These are phyloP conservation scores for Peromyscus leucopus DNA, from an alignment of 2,113 vertebrate genomes.

Conservation along the genomic window DNA sequence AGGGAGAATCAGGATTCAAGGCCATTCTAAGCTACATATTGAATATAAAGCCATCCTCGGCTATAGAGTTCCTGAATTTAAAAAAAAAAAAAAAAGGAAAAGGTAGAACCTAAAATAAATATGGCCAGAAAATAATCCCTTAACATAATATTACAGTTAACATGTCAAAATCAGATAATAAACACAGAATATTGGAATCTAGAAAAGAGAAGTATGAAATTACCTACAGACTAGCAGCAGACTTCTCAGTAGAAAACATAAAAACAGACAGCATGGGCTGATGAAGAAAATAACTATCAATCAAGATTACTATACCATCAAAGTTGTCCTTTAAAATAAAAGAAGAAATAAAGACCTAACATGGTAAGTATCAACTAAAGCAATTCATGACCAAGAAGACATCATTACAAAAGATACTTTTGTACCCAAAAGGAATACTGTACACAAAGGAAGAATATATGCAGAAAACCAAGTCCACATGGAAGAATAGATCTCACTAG, in stretches of 20 bases:
- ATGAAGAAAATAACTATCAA: neutral
- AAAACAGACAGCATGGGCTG: neutral
- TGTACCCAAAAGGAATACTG: neutral
- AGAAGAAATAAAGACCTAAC: neutral
- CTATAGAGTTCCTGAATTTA: neutral
- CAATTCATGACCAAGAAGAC: neutral
- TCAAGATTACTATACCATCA: neutral
- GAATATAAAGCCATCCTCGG: neutral
- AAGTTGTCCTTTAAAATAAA: neutral
- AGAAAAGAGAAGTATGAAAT: neutral
- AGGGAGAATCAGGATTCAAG: neutral
- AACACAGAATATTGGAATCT: neutral
- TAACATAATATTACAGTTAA: neutral
- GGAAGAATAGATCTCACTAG: neutral
- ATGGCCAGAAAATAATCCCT: neutral
- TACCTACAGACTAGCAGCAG: neutral
- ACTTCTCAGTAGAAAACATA: neutral
- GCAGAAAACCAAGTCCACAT: neutral
- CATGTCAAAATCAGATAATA: neutral
- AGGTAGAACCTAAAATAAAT: neutral
- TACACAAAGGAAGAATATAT: neutral
- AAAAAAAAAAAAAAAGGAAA: neutral
- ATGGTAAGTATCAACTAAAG: neutral
- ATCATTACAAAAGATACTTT: neutral
- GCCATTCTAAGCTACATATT: neutral